Conservation (phyloP, 2,113 vertebrate species). For the Ceratotherium simum region DNA sequence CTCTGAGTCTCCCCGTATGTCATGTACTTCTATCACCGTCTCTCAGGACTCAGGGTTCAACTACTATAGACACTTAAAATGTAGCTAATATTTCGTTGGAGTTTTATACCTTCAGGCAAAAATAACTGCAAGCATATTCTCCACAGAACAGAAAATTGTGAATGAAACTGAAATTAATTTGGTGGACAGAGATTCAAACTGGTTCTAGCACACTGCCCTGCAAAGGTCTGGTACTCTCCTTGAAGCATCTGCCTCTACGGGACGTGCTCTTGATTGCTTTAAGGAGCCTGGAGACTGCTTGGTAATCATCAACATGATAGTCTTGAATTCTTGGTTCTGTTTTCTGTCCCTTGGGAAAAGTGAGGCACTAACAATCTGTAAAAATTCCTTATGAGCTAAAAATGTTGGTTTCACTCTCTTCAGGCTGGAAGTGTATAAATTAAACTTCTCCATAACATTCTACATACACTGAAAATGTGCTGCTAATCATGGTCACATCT, state of each 20-base stretch:
- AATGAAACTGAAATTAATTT: conserved; percentile 13
- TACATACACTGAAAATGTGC: not conserved
- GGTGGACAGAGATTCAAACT: conserved; percentile 19
- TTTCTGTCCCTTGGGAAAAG: not conserved
- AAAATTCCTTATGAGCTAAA: not conserved
- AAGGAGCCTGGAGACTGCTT: not conserved
- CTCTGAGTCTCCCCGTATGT: fast-evolving
- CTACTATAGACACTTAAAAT: conserved; percentile 22
- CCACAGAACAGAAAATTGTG: not conserved
- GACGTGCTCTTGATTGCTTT: not conserved
- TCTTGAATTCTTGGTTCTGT: not conserved
- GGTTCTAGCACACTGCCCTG: not conserved
- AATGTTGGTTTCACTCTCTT: not conserved
- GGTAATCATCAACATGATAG: not conserved
- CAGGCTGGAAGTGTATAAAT: not conserved
- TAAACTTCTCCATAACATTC: not conserved
- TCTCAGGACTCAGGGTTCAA: not conserved
- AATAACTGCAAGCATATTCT: not conserved
- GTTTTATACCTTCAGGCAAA: conserved; percentile 52
- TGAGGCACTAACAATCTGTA: not conserved
- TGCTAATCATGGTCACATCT: not conserved
- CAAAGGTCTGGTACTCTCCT: not conserved
- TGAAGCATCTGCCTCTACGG: not conserved
- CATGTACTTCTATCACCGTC: not conserved
- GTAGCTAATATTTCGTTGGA: not conserved